phyloP scores from a whole-genome alignment of 2,888 invertebrate species.

The Luffia ferchaultella region DNA sequence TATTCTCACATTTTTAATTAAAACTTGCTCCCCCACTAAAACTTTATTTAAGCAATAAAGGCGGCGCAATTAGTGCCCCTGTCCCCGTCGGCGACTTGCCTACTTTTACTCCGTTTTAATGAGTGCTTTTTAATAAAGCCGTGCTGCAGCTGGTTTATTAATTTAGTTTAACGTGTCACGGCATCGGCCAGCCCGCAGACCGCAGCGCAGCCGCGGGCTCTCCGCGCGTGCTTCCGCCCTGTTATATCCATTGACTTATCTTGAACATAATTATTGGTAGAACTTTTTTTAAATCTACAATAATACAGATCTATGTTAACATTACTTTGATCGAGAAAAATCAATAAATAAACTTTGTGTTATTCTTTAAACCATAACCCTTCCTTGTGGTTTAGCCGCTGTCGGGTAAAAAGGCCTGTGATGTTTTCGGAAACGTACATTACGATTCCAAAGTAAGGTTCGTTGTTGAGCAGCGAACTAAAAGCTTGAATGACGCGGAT shows the following conservation, averaged over 20 bases:
- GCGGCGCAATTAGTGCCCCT: slow-evolving; percentile 64
- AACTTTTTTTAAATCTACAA: no score
- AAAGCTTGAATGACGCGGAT: slow-evolving; percentile 54
- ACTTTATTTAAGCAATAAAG: slow-evolving; percentile 68
- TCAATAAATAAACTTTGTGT: no score
- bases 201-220: not conserved
- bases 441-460: slow-evolving; percentile 50
- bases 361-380: no score
- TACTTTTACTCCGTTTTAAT: slow-evolving; percentile 64
- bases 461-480: slow-evolving; percentile 53
- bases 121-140: slow-evolving; percentile 66
- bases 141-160: slow-evolving; percentile 62
- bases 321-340: no score
- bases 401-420: slow-evolving; percentile 18
- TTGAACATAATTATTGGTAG: no score
- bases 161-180: slow-evolving; percentile 63
- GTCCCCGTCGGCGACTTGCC: slow-evolving; percentile 65
- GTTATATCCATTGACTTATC: no score
- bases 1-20: slow-evolving; percentile 68
- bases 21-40: slow-evolving; percentile 65
- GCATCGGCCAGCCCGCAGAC: slow-evolving; percentile 14
- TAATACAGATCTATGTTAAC: no score
- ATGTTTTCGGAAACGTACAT: slow-evolving; percentile 29
- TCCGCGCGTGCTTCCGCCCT: not conserved
- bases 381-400: no score